Evolutionary conservation across 2,797 vertebrate species (phyloP).

Genomic region (Coregonus ussuriensis): DNA sequence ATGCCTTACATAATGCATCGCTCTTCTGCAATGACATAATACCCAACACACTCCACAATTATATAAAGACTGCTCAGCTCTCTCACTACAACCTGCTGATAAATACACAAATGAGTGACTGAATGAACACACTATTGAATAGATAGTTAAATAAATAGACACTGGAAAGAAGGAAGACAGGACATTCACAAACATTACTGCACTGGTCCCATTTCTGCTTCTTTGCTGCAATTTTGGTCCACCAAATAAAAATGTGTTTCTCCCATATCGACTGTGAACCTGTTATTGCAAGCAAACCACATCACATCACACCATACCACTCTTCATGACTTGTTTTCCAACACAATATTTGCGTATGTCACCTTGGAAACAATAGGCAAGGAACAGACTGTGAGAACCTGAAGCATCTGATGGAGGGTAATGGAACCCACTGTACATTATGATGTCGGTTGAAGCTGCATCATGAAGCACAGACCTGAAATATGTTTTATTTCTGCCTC

Average conservation of each 20-base stretch:
- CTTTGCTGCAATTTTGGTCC: background rate
- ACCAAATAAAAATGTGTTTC: no score
- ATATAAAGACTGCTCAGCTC: constrained; percentile 43
- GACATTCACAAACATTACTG: background rate
- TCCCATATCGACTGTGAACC: background rate
- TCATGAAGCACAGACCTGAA: no score
- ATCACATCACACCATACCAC: background rate
- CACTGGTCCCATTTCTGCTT: background rate
- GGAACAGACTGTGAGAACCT: constrained; percentile 1
- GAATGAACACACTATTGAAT: background rate
- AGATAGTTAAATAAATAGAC: background rate
- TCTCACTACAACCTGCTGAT: background rate
- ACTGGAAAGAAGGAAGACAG: background rate
- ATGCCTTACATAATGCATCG: constrained; percentile 59
- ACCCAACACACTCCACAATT: constrained; percentile 34
- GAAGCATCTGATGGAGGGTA: background rate
- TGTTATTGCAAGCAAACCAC: background rate
- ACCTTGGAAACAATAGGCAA: constrained; percentile 11
- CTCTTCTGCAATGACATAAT: constrained; percentile 54
- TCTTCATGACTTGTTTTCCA: background rate
- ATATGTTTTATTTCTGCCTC: no score
- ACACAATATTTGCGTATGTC: background rate
- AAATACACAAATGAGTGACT: background rate
- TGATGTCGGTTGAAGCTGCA: no score
- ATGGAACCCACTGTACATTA: background rate